phyloP scores from a whole-genome alignment of 2,113 vertebrate species.

The Phalacrocorax aristotelis region DNA sequence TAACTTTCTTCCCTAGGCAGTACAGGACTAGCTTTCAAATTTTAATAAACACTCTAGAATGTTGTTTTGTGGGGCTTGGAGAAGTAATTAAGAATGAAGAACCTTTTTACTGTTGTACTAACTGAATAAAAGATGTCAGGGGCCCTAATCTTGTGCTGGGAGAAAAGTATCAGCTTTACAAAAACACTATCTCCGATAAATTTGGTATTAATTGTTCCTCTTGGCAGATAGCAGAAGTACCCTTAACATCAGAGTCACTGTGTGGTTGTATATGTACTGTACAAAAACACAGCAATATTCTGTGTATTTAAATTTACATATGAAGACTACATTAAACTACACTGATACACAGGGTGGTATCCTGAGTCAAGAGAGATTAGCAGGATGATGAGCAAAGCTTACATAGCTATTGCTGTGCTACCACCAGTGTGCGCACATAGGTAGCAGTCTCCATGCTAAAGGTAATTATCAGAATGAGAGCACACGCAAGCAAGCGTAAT shows the following conservation, averaged over 20 bases:
- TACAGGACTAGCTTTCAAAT: slow-evolving; percentile 12
- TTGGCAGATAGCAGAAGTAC: neutral
- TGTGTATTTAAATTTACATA: neutral
- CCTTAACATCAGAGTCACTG: neutral
- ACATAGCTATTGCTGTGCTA: neutral
- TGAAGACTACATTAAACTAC: neutral
- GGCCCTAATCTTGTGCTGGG: neutral
- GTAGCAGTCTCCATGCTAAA: neutral
- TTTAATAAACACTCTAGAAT: slow-evolving; percentile 34
- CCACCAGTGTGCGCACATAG: neutral
- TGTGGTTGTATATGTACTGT: neutral
- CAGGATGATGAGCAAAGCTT: neutral
- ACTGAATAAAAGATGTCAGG: neutral
- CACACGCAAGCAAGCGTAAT: fast-evolving
- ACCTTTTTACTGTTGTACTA: neutral
- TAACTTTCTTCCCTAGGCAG: slow-evolving; percentile 21
- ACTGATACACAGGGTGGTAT: neutral
- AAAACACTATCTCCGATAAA: neutral
- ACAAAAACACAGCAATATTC: neutral
- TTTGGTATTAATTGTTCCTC: neutral
- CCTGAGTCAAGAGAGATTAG: neutral
- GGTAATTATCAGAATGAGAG: neutral
- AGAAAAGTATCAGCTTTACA: slow-evolving; percentile 6
- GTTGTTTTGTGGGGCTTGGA: neutral
- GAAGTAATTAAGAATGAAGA: slow-evolving; percentile 30